Conservation (phyloP, 2,113 vertebrate genomes). For the Agelaius tricolor region DNA sequence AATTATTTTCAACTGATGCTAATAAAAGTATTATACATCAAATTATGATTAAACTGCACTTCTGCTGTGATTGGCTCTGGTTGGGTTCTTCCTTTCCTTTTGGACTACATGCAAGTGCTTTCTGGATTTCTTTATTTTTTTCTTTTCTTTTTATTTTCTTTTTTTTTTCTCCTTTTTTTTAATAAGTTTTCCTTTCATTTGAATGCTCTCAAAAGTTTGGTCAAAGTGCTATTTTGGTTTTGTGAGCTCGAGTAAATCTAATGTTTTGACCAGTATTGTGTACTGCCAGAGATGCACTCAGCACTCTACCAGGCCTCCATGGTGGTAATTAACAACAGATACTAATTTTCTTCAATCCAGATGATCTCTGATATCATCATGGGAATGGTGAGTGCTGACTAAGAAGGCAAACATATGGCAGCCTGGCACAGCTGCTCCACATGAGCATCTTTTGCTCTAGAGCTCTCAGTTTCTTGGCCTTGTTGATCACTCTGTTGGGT, state of each 20-base stretch:
- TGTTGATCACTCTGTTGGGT: fast-evolving
- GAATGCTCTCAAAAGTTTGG: not conserved
- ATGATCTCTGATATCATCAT: not conserved
- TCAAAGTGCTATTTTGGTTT: not conserved
- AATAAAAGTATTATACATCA: not conserved
- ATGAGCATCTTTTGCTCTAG: not conserved
- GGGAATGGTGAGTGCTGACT: not conserved
- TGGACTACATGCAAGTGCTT: not conserved
- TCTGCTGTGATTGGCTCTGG: not conserved
- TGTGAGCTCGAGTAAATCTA: not conserved
- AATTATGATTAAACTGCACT: not conserved
- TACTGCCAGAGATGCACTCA: not conserved
- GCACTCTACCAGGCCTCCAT: not conserved
- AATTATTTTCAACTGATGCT: not conserved
- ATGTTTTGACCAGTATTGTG: not conserved
- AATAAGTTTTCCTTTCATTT: not conserved
- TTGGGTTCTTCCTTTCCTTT: not conserved
- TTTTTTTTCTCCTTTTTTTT: not conserved
- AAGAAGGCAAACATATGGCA: not conserved
- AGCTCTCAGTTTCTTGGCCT: not conserved
- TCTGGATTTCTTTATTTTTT: not conserved
- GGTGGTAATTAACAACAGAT: not conserved
- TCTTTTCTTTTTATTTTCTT: not conserved
- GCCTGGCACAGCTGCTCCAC: not conserved
- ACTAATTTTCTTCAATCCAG: not conserved